phyloP scores from a whole-genome alignment of 1,140 invertebrate genomes.

The Ganaspis sp. region DNA sequence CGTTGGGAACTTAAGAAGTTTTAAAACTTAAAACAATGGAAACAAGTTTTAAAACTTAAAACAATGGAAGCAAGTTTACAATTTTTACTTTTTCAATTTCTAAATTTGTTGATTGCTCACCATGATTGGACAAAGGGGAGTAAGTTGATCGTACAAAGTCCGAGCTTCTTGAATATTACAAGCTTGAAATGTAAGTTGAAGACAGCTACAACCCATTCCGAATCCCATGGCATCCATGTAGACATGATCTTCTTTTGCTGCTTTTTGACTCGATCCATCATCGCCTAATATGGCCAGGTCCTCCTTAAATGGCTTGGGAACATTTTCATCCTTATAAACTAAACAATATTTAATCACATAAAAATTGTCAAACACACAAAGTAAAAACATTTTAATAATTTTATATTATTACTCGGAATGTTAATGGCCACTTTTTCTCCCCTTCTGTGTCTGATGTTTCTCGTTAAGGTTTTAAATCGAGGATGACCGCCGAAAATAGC shows the following conservation, averaged over 20 bases:
- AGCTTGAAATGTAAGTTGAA: slow-evolving; percentile 97
- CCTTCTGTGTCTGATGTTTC: slow-evolving; percentile 93
- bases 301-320: slow-evolving; percentile 84
- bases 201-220: slow-evolving; percentile 99
- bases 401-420: slow-evolving; percentile 86
- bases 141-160: slow-evolving; percentile 97
- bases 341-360: slow-evolving; percentile 62
- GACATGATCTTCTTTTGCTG: slow-evolving; percentile 89
- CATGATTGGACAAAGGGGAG: slow-evolving; percentile 98
- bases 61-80: slow-evolving; percentile 26
- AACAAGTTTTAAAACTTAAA: too few relatives aligned
- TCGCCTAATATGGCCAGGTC: slow-evolving; percentile 81
- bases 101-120: slow-evolving; percentile 76
- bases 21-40: too few relatives aligned
- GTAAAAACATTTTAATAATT: too few relatives aligned
- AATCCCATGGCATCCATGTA: slow-evolving; percentile 99
- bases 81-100: slow-evolving; percentile 31
- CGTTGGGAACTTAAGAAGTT: too few relatives aligned
- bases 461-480: slow-evolving; percentile 94
- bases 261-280: slow-evolving; percentile 82
- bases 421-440: slow-evolving; percentile 98
- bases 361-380: background rate
- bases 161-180: slow-evolving; percentile 97
- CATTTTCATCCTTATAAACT: slow-evolving; percentile 95
- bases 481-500: slow-evolving; percentile 96